Conservation (phyloP, 92 coral and sea anemone species). For the Palythoa caribaeorum region DNA sequence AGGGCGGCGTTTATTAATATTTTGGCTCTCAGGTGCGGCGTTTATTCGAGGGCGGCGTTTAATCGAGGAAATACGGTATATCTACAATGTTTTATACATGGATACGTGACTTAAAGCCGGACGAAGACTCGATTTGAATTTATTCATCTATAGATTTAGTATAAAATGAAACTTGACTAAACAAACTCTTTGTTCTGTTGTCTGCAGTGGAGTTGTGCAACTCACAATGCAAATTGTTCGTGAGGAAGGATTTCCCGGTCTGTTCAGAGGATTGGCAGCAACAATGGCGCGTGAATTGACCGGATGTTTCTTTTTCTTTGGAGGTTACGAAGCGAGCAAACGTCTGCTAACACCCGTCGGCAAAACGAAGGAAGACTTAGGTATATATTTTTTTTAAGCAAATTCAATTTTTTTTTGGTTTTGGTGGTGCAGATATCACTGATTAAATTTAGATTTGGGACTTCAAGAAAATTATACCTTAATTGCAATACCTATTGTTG, state of each 20-base stretch:
- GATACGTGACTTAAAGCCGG: no score
- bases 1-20: background rate
- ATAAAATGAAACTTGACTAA: background rate
- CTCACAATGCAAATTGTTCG: conserved; percentile 53
- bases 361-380: conserved; percentile 53
- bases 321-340: conserved; percentile 68
- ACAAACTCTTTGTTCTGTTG: background rate
- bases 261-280: conserved; percentile 62
- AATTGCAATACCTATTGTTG: no score
- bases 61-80: no score
- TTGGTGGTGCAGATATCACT: no score
- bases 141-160: background rate
- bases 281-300: conserved; percentile 64
- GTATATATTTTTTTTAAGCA: background rate
- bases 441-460: no score
- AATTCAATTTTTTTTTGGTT: no score
- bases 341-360: conserved; percentile 59
- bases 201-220: conserved; percentile 53
- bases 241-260: conserved; percentile 57
- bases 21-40: no score
- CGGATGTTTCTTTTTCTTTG: conserved; percentile 71
- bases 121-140: no score
- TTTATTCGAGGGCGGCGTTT: no score
- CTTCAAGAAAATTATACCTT: no score
- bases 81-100: background rate